A percentile compares a stretch with the other conserved stretches of the same genome.
Evolutionary conservation across 2,797 vertebrate species (phyloP).

Genomic region (Sebastes nivosus): DNA sequence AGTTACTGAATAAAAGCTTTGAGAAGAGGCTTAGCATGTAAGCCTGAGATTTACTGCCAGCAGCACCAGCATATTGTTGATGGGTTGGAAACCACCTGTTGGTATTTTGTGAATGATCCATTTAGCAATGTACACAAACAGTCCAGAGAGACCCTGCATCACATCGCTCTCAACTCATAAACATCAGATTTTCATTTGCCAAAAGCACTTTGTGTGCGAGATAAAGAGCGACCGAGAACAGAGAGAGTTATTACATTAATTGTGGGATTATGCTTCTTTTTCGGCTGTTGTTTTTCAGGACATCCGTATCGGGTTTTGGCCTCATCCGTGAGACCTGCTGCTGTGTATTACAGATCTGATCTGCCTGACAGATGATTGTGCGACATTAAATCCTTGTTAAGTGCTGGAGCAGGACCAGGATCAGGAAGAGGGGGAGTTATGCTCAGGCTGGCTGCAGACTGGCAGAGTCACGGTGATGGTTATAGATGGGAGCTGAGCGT

Average conservation of each 20-base stretch:
- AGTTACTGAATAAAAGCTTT: constrained; percentile 14
- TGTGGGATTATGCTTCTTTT: constrained; percentile 70
- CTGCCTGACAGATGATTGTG: constrained; percentile 68
- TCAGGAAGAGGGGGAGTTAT: constrained; percentile 14
- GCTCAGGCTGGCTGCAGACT: constrained; percentile 27
- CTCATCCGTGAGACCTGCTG: constrained; percentile 59
- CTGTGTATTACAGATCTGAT: constrained; percentile 71
- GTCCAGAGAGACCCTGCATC: constrained; percentile 19
- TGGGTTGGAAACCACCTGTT: constrained; percentile 10
- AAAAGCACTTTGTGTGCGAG: constrained; percentile 20
- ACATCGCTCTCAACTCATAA: constrained; percentile 1
- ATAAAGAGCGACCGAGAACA: neutral
- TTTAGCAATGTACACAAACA: constrained; percentile 17
- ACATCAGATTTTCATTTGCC: constrained; percentile 35
- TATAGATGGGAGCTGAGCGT: neutral
- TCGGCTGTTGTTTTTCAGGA: constrained; percentile 61
- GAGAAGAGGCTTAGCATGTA: constrained; percentile 3
- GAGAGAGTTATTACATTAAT: constrained; percentile 69
- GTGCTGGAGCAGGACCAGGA: constrained; percentile 74
- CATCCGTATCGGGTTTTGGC: constrained; percentile 31
- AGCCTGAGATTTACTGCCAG: constrained; percentile 4
- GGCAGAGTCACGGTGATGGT: constrained; percentile 7
- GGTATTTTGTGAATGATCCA: constrained; percentile 51
- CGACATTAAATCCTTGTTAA: constrained; percentile 77
- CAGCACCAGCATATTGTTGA: constrained; percentile 8